Percentiles rank a stretch among this genome's conserved stretches.
Evolutionary conservation across 2,888 invertebrate genomes (phyloP).

Genomic region (Cephus pygmeus): DNA sequence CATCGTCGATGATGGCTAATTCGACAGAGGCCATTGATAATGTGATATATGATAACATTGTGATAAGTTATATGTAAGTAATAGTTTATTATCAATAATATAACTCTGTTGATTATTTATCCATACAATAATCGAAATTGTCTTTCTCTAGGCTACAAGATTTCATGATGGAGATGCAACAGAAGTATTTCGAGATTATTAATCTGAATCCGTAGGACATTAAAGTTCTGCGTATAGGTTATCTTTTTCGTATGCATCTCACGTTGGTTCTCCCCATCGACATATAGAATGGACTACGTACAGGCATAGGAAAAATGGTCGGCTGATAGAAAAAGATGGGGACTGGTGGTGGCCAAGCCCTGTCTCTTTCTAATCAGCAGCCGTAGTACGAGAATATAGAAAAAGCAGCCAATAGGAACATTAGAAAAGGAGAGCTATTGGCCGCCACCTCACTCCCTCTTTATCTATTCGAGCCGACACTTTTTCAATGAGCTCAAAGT

Average conservation of each 20-base stretch:
- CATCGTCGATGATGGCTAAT: neutral
- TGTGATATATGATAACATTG: conserved; percentile 48
- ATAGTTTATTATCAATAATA: conserved; percentile 5
- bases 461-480: no score
- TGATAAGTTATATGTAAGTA: conserved; percentile 47
- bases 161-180: conserved; percentile 32
- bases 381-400: no score
- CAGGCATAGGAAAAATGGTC: no score
- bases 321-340: no score
- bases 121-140: neutral
- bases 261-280: neutral
- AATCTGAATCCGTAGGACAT: conserved; percentile 24
- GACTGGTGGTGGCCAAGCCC: no score
- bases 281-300: no score
- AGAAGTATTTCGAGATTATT: conserved; percentile 24
- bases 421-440: no score
- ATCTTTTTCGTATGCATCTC: neutral
- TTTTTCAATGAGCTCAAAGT: no score
- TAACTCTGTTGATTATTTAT: conserved; percentile 9
- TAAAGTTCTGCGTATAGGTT: neutral
- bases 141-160: conserved; percentile 34
- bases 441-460: no score
- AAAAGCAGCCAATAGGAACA: no score
- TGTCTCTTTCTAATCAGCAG: no score
- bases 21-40: conserved; percentile 18